Evolutionary conservation across 2,888 invertebrate genomes (phyloP).

Genomic region (Scelioninae gen. 2): DNA sequence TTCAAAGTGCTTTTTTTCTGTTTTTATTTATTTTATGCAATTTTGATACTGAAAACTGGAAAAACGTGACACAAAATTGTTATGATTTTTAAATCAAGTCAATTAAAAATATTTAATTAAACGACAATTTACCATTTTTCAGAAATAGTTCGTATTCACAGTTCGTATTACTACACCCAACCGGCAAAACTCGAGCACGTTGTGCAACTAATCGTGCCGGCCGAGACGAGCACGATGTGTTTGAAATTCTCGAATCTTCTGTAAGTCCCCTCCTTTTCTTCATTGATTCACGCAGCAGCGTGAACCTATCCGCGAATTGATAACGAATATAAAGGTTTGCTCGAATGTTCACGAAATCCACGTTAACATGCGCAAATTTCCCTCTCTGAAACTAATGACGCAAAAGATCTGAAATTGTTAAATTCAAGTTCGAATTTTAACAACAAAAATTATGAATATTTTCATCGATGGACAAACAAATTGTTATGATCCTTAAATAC

Average conservation of each 20-base stretch:
- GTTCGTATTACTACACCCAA: no score
- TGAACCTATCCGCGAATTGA: slow-evolving; percentile 23
- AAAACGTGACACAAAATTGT: slow-evolving; percentile 3
- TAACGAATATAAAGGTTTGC: neutral
- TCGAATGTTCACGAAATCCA: neutral
- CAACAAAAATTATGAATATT: neutral
- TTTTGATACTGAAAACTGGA: no score
- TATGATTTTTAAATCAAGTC: neutral
- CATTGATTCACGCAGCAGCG: neutral
- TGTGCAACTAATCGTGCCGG: slow-evolving; percentile 66
- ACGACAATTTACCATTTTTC: slow-evolving; percentile 31
- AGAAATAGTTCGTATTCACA: no score
- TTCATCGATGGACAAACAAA: no score
- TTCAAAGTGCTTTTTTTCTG: no score
- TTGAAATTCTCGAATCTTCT: slow-evolving; percentile 60
- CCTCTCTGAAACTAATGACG: neutral
- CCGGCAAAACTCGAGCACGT: slow-evolving; percentile 67
- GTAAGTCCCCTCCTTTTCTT: neutral
- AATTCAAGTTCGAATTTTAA: no score
- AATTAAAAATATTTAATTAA: neutral
- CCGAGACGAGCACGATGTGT: slow-evolving; percentile 45
- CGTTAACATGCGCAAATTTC: neutral
- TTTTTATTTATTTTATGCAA: no score
- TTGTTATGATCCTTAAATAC: no score
- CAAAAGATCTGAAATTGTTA: no score